These are phyloP conservation scores for Galaxias olidus DNA, from an alignment of 2,797 vertebrate species.

Conservation along the genomic window DNA sequence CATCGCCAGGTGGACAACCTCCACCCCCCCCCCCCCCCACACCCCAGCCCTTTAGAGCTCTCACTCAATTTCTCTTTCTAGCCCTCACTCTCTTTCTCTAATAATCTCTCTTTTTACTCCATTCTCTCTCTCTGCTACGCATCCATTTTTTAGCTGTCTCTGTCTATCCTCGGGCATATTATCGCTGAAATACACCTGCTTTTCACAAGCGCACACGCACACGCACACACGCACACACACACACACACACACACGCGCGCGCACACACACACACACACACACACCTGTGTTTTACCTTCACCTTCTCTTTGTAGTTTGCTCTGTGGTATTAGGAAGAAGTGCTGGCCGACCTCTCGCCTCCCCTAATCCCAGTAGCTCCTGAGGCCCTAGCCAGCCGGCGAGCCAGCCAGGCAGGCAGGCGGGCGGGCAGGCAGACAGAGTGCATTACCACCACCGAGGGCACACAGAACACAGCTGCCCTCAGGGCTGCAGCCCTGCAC, in stretches of 20 bases:
- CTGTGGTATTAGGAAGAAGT: slow-evolving; percentile 43
- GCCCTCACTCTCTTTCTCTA: slow-evolving; percentile 12
- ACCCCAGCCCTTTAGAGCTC: slow-evolving; percentile 4
- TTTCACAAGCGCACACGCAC: too few relatives aligned
- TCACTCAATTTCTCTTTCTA: not conserved
- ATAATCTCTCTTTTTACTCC: not conserved
- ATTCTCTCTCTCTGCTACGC: slow-evolving; percentile 55
- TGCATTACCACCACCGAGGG: slow-evolving; percentile 60
- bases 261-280: too few relatives aligned
- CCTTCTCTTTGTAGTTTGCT: slow-evolving; percentile 30
- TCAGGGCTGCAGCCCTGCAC: slow-evolving; percentile 61
- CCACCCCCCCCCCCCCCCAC: slow-evolving; percentile 5
- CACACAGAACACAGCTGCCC: slow-evolving; percentile 51
- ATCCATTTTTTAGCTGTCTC: slow-evolving; percentile 1
- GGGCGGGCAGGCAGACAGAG: slow-evolving; percentile 33
- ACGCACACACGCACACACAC: too few relatives aligned
- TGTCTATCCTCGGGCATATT: not conserved
- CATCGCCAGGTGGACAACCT: slow-evolving; percentile 33
- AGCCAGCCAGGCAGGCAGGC: not conserved
- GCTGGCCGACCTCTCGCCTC: slow-evolving; percentile 26
- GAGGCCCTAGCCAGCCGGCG: slow-evolving; percentile 35
- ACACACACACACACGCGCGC: not conserved
- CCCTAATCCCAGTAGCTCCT: slow-evolving; percentile 40
- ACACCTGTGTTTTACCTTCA: slow-evolving; percentile 15
- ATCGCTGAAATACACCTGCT: too few relatives aligned